Percentiles rank a stretch among this genome's conserved stretches.
Evolutionary conservation across 2,888 invertebrate genomes (phyloP).

Genomic region (Drosophila kanekoi): DNA sequence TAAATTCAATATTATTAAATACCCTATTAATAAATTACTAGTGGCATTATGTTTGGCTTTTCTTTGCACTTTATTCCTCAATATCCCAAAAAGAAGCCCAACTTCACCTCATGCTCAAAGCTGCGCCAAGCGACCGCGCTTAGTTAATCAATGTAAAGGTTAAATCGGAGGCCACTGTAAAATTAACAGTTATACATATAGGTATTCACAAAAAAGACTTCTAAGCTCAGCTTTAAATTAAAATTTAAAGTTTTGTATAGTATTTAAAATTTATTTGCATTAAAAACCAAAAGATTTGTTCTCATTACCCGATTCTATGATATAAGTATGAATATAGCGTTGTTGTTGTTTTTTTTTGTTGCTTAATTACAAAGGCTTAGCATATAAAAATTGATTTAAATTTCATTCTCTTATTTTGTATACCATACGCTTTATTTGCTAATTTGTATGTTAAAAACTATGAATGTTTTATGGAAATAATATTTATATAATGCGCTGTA

Average conservation of each 20-base stretch:
- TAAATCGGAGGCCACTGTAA: constrained; percentile 24
- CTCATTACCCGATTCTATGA: constrained; percentile 52
- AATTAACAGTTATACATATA: no score
- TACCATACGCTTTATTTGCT: constrained; percentile 54
- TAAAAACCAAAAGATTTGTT: constrained; percentile 65
- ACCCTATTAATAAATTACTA: no score
- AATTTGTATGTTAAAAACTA: constrained; percentile 42
- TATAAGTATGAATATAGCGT: constrained; percentile 41
- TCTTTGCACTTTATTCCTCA: background rate
- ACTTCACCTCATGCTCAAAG: constrained; percentile 34
- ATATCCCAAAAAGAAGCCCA: constrained; percentile 32
- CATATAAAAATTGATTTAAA: constrained; percentile 64
- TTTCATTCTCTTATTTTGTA: constrained; percentile 45
- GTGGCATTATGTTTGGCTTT: no score
- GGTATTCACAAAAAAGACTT: background rate
- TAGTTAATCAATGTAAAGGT: constrained; percentile 20
- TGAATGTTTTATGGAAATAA: constrained; percentile 39
- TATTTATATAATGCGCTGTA: constrained; percentile 32
- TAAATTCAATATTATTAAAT: no score
- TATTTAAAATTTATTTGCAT: constrained; percentile 71
- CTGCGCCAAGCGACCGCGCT: constrained; percentile 52
- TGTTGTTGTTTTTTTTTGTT: constrained; percentile 16
- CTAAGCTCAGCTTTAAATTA: background rate
- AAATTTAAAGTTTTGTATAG: constrained; percentile 9
- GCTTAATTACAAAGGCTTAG: constrained; percentile 67